Evolutionary conservation across 1,140 invertebrate species (phyloP).

Genomic region (Calephelis nemesis): DNA sequence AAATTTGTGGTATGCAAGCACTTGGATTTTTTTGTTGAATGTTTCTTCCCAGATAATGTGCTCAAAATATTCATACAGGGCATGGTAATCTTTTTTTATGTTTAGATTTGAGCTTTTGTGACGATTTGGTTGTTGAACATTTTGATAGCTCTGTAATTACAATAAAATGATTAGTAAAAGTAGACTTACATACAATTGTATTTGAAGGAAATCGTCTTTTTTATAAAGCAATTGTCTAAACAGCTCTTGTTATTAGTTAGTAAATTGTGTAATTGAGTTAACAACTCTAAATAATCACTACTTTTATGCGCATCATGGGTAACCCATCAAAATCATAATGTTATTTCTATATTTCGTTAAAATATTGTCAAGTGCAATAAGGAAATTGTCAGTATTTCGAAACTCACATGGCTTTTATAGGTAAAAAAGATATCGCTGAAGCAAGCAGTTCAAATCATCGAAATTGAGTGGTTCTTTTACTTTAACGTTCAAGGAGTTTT

Average conservation of each 20-base stretch:
- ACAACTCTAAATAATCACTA: not conserved
- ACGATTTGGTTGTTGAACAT: not conserved
- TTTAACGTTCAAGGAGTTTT: not conserved
- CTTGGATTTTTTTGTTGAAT: not conserved
- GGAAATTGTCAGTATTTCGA: not conserved
- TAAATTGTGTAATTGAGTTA: constrained; percentile 18
- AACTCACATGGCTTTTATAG: not conserved
- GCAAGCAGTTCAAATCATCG: not conserved
- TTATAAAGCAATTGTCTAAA: constrained; percentile 6
- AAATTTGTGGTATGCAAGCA: not conserved
- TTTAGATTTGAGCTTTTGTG: not conserved
- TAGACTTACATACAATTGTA: not conserved
- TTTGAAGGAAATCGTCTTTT: not conserved
- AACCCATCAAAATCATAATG: not conserved
- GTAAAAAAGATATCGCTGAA: not conserved
- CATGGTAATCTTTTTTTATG: not conserved
- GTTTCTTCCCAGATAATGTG: not conserved
- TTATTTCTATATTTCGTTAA: not conserved
- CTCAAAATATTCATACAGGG: not conserved
- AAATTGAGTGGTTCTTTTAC: not conserved
- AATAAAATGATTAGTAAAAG: constrained; percentile 2
- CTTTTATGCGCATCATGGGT: not conserved
- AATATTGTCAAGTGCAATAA: not conserved
- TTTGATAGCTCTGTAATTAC: not conserved
- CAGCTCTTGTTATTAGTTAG: constrained; percentile 21